Conservation (phyloP, 2,888 invertebrate species). For the Nephrotoma appendiculata region DNA sequence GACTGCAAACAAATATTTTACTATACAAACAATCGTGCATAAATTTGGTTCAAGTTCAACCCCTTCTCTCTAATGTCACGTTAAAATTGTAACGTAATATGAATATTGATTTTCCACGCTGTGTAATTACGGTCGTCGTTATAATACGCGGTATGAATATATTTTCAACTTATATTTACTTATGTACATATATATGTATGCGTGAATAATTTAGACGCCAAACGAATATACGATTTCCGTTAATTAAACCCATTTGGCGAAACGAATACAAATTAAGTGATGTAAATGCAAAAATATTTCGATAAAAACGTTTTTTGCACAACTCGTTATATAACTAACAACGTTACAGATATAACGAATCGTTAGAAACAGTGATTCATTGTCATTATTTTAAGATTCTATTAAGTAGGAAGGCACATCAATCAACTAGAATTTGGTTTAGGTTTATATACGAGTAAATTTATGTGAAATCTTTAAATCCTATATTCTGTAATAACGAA, state of each 20-base stretch:
- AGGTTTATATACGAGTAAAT: background rate
- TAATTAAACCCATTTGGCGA: background rate
- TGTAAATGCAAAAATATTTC: background rate
- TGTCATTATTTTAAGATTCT: too few relatives aligned
- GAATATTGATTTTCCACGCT: background rate
- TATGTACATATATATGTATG: background rate
- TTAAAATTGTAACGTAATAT: background rate
- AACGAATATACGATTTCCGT: background rate
- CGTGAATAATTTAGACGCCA: background rate
- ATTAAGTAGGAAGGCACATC: background rate
- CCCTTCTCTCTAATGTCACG: background rate
- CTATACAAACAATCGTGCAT: background rate
- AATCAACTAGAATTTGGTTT: background rate
- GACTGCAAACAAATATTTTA: too few relatives aligned
- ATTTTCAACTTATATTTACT: background rate
- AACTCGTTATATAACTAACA: background rate
- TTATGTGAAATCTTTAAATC: background rate
- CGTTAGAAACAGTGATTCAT: background rate
- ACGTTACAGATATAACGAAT: background rate
- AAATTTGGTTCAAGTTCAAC: background rate
- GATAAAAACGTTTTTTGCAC: background rate
- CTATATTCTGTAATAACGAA: background rate
- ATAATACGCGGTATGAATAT: background rate
- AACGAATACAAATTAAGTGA: background rate
- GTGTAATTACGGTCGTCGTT: background rate